A percentile compares a stretch with the other conserved stretches of the same genome.
phyloP scores from a whole-genome alignment of 2,888 invertebrate species.

The Euzophera pinguis region DNA sequence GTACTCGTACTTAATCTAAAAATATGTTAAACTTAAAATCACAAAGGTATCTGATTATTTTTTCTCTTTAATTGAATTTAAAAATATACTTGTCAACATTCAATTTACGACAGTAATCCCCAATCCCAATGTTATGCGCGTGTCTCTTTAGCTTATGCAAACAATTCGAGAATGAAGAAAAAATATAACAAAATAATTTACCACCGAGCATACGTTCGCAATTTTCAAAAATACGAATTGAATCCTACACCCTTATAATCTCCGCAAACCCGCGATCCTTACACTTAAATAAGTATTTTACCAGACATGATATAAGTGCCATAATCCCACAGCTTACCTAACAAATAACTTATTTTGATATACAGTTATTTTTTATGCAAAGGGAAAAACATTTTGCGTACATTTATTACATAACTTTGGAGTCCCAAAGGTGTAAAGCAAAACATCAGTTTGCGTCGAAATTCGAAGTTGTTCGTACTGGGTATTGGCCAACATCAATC shows the following conservation, averaged over 20 bases:
- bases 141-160: background rate
- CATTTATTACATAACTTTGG: constrained; percentile 39
- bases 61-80: background rate
- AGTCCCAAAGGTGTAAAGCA: constrained; percentile 32
- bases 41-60: too few relatives aligned
- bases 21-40: too few relatives aligned
- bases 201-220: background rate
- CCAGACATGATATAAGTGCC: constrained; percentile 1
- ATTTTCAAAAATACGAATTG: constrained; percentile 5
- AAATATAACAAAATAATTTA: constrained; percentile 1
- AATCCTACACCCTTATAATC: constrained; percentile 11
- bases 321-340: constrained; percentile 14
- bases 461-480: constrained; percentile 28
- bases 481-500: constrained; percentile 48
- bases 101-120: constrained; percentile 1
- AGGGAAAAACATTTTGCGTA: constrained; percentile 27
- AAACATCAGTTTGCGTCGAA: constrained; percentile 26
- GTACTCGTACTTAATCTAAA: too few relatives aligned
- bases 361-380: constrained; percentile 15
- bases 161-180: constrained; percentile 4
- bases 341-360: constrained; percentile 19
- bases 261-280: constrained; percentile 7
- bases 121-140: background rate
- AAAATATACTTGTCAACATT: background rate
- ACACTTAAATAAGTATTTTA: constrained; percentile 6